Base-by-base conservation (phyloP, 2,888 invertebrate species). In the Lissocephala sabroskyi region DNA sequence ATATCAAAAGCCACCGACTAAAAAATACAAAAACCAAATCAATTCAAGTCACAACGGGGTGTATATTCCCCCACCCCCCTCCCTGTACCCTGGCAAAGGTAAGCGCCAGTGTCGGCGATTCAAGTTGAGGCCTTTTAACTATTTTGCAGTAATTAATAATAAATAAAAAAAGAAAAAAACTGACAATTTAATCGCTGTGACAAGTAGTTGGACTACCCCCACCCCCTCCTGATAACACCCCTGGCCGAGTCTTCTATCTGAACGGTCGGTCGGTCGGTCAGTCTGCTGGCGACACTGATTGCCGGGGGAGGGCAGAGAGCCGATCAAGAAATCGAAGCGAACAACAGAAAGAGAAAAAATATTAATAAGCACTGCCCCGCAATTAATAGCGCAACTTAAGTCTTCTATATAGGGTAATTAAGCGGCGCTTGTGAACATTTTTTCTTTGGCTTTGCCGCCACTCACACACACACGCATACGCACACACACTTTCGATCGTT, bases 141-240 rank as follows among this genome's bases (percentile, higher is more conserved):
- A 78, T 73, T 23, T 73, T 67, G 71, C 71, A 71, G 79, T 77
- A 79, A 81, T 80, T 81, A 81, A 80, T 80, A 80, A 32, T 13
- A 13, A 32, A 32, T 32, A 13, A 32, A 32, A 32, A 11, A 29
- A 9, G 13, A 32, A 32, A 32, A 79, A 75, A 73, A 67, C 79
- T 81, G 79, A 80, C 79, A 80, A 81, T 80, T 68, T 81, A 80
- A 80, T 80, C 79, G 71, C 63, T 66, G 65, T 65, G 76, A 78
- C 75, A 79, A 76, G 77, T 77, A 70, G 79, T 76, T 67, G 66
- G 68, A n/a, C 79, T 70, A 67, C 76, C 78, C n/a, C n/a, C n/a
- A n/a, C n/a, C n/a, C n/a, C n/a, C n/a, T n/a, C n/a, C n/a, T n/a
- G n/a, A n/a, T n/a, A n/a, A n/a, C n/a, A n/a, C n/a, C n/a, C n/a